Evolutionary conservation across 1,140 invertebrate genomes (phyloP).

Genomic region (Doryteuthis pealeii): DNA sequence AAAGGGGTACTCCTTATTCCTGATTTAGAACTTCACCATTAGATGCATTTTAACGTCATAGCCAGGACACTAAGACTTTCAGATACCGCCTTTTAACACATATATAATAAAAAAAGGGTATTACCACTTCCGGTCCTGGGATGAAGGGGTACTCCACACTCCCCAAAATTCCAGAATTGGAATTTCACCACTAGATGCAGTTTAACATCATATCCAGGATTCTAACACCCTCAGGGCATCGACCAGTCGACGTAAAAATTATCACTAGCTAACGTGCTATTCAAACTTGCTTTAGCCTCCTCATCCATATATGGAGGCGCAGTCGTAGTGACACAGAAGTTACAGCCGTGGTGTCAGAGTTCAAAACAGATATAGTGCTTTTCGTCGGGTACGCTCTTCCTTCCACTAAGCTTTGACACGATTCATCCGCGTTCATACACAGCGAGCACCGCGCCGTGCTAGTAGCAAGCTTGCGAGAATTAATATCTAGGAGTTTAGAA

Average conservation of each 20-base stretch:
- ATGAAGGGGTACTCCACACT: too few species aligned
- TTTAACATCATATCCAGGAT: too few species aligned
- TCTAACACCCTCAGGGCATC: conserved; percentile 45
- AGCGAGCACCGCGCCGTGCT: conserved; percentile 16
- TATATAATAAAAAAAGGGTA: too few species aligned
- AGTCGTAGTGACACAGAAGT: conserved; percentile 55
- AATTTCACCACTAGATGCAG: too few species aligned
- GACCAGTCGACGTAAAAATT: conserved; percentile 52
- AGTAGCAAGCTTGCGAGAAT: conserved; percentile 18
- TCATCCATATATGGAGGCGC: conserved; percentile 52
- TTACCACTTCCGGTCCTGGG: too few species aligned
- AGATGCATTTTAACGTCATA: too few species aligned
- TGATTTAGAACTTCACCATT: too few species aligned
- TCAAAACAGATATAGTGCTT: conserved; percentile 51
- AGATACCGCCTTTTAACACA: too few species aligned
- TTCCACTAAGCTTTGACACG: conserved; percentile 32
- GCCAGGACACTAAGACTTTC: too few species aligned
- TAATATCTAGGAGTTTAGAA: conserved; percentile 34
- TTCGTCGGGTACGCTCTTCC: conserved; percentile 25
- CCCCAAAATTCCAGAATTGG: too few species aligned
- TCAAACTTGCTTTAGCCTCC: conserved; percentile 54
- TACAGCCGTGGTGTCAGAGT: conserved; percentile 57
- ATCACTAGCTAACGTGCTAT: conserved; percentile 56
- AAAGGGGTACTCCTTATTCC: too few species aligned
- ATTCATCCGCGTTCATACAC: conserved; percentile 38